A percentile compares a stretch with the other conserved stretches of the same genome.
phyloP scores from a whole-genome alignment of 2,113 vertebrate species.

The Phalacrocorax brasilianus region DNA sequence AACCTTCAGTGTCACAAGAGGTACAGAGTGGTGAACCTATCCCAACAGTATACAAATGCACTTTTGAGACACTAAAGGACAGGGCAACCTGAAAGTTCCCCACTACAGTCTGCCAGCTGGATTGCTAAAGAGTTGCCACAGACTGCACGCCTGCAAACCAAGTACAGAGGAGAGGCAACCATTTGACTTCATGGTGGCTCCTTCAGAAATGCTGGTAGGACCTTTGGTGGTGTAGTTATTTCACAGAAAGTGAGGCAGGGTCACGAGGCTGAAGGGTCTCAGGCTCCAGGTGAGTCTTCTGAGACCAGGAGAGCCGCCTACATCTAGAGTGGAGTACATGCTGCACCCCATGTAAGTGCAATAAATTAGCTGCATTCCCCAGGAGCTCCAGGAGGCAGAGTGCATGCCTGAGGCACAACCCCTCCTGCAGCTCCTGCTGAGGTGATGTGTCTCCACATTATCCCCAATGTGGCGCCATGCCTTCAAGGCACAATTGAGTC shows the following conservation, averaged over 20 bases:
- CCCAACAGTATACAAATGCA: neutral
- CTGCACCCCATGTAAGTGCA: neutral
- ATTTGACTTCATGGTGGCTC: neutral
- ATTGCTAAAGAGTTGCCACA: neutral
- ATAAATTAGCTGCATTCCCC: neutral
- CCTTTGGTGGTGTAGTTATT: neutral
- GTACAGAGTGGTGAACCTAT: neutral
- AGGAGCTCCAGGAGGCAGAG: constrained; percentile 1
- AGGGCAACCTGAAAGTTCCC: neutral
- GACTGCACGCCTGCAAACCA: neutral
- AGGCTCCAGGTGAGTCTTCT: neutral
- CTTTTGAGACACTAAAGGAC: neutral
- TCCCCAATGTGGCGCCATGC: neutral
- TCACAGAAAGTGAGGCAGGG: neutral
- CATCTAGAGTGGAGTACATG: neutral
- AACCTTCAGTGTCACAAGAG: neutral
- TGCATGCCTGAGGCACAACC: constrained; percentile 1
- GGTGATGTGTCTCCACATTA: neutral
- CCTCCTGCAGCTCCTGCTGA: neutral
- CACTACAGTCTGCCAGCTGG: neutral
- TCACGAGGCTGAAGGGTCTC: neutral
- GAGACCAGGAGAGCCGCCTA: neutral
- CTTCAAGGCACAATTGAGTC: constrained; percentile 48
- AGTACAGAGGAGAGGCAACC: neutral
- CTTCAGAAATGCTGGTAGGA: neutral